Percentiles rank a stretch among this genome's conserved stretches.
phyloP scores from a whole-genome alignment of 2,113 vertebrate species.

The Triplophysa dalaica region DNA sequence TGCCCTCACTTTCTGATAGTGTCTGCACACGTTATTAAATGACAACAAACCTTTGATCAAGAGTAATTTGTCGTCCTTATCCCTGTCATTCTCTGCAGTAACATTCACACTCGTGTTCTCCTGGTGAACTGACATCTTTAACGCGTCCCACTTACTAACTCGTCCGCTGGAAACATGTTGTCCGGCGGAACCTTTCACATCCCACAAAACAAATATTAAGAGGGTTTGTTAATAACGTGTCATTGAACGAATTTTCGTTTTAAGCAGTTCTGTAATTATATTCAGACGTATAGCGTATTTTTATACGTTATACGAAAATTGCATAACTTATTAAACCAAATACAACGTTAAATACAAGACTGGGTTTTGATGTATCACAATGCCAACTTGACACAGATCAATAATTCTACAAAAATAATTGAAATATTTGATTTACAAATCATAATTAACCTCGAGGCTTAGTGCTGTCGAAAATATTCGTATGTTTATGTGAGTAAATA shows the following conservation, averaged over 20 bases:
- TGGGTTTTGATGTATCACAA: too few species aligned
- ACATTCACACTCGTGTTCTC: not conserved
- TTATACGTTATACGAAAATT: not conserved
- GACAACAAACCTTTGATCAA: slow-evolving; percentile 59
- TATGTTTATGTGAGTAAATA: not conserved
- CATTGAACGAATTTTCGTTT: not conserved
- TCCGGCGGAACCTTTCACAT: slow-evolving; percentile 20
- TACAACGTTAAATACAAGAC: too few species aligned
- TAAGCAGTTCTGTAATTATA: not conserved
- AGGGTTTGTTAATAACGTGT: not conserved
- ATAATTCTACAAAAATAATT: too few species aligned
- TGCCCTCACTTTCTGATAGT: not conserved
- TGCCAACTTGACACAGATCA: too few species aligned
- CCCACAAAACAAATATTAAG: not conserved
- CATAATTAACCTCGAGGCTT: too few species aligned
- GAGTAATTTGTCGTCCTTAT: slow-evolving; percentile 33
- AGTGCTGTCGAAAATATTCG: not conserved
- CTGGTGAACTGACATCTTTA: slow-evolving; percentile 55
- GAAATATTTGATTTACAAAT: too few species aligned
- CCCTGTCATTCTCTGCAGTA: slow-evolving; percentile 28
- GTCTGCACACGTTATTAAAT: not conserved
- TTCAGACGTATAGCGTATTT: too few species aligned
- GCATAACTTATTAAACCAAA: not conserved
- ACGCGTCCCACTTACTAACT: slow-evolving; percentile 39
- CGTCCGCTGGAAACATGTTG: slow-evolving; percentile 44